Evolutionary conservation across 2,113 vertebrate genomes (phyloP), one percentile per base, ranked within the genome.

Genomic region (Chelonoidis abingdonii): DNA sequence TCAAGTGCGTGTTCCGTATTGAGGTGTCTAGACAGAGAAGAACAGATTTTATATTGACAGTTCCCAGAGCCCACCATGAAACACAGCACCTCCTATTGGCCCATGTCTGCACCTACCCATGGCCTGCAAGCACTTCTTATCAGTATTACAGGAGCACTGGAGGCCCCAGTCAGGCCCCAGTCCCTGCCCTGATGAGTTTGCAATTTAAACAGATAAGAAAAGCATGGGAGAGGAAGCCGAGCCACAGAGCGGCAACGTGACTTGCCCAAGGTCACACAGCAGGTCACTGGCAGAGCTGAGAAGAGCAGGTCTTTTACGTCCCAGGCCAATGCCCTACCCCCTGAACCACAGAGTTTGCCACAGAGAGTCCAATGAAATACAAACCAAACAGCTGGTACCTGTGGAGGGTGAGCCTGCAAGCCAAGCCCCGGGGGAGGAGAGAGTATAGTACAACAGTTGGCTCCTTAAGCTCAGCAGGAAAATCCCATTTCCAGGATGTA

Each of bases 1-100:
- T 99, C 99, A 92, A 99, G 99, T 97, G 99, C 99, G 22, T 99
- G 99, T 97, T 99, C 99, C 29, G 98, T 99, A 97, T 99, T 99
- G 98, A 99, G 99, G 99, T 99, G 99, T 98, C 99, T 99, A 97
- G 53, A 90, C 92, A 96, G 82, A 65, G 92, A 89, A 97, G 25
- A 31, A n/a, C 0, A 0, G 3, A 57, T 0, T 13, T 82, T 14
- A 75, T 0, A 25, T 16, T 29, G 57, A 14, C 54, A 50, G 41
- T 27, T 12, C 44, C 12, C 53, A 57, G 38, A 83, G 35, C 62
- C 57, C 22, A 31, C 57, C 25, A 19, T 57, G 65, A 83, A 56
- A 78, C 21, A 76, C 10, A 76, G 22, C 5, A 10, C 11, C 27
- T 76, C 54, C 11, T 53, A 50, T 35, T 21, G 35, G n/a, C 10